phyloP scores from a whole-genome alignment of 1,140 invertebrate species.

The Lanistes nyassanus region DNA sequence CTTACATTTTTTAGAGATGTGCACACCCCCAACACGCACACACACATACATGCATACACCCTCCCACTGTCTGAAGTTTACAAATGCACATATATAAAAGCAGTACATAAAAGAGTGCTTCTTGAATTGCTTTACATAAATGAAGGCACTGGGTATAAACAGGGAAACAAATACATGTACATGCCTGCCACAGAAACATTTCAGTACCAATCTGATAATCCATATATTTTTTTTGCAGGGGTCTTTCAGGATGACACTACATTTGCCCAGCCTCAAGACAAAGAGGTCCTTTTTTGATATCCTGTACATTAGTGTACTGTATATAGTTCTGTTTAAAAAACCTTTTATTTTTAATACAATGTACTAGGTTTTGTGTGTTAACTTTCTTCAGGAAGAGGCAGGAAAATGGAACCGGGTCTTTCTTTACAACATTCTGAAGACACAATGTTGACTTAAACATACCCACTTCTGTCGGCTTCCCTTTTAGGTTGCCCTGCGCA shows the following conservation, averaged over 20 bases:
- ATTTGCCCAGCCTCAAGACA: slow-evolving; percentile 28
- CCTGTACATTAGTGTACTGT: too few relatives aligned
- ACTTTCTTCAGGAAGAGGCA: background rate
- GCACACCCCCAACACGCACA: too few relatives aligned
- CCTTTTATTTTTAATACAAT: background rate
- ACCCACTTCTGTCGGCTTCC: slow-evolving; percentile 20
- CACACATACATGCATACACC: background rate
- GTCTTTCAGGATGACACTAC: slow-evolving; percentile 32
- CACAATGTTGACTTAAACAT: background rate
- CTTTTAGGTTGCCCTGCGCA: slow-evolving; percentile 57
- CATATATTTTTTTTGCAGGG: too few relatives aligned
- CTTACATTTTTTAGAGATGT: too few relatives aligned
- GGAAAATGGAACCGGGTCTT: background rate
- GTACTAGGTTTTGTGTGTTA: background rate
- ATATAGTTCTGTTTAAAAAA: too few relatives aligned
- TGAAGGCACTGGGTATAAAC: too few relatives aligned
- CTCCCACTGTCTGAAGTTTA: background rate
- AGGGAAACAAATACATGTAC: too few relatives aligned
- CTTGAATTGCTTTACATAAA: too few relatives aligned
- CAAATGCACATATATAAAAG: background rate
- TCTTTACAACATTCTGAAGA: background rate
- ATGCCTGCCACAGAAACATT: too few relatives aligned
- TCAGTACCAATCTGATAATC: background rate
- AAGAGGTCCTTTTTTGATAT: slow-evolving; percentile 21
- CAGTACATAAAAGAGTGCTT: too few relatives aligned